A percentile compares a stretch with the other conserved stretches of the same genome.
These are phyloP conservation scores for Ophion ventricosus DNA, from an alignment of 2,888 invertebrate species.

Conservation along the genomic window DNA sequence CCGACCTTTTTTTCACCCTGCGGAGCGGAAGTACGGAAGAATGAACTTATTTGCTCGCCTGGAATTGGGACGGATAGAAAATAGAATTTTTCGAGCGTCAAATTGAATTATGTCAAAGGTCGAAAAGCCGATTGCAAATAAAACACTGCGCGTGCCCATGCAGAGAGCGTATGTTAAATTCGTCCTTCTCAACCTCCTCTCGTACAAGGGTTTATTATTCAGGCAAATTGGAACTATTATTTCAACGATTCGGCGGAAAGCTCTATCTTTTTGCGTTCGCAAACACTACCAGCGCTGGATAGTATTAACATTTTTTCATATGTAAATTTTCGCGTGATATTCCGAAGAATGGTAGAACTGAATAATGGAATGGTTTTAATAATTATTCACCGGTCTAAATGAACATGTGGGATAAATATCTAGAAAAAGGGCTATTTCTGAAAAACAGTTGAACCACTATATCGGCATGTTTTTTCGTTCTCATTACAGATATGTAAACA, in stretches of 20 bases:
- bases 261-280: background rate
- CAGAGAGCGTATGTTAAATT: background rate
- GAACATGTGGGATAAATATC: too few species aligned
- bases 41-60: background rate
- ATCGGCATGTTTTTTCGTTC: too few species aligned
- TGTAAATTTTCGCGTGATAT: background rate
- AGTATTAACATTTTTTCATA: background rate
- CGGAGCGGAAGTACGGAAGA: background rate
- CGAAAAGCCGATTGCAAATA: background rate
- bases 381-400: background rate
- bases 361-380: background rate
- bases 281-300: background rate
- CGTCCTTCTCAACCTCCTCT: background rate
- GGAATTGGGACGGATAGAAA: background rate
- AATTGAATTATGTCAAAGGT: background rate
- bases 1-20: background rate
- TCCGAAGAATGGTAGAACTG: background rate
- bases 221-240: background rate
- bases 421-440: too few species aligned
- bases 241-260: background rate
- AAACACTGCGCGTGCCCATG: background rate
- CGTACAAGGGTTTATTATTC: background rate
- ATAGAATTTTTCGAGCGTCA: background rate
- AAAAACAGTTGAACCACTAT: too few species aligned
- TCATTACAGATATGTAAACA: too few species aligned